Evolutionary conservation across 2,797 vertebrate genomes (phyloP).

Genomic region (Sternotherus odoratus): DNA sequence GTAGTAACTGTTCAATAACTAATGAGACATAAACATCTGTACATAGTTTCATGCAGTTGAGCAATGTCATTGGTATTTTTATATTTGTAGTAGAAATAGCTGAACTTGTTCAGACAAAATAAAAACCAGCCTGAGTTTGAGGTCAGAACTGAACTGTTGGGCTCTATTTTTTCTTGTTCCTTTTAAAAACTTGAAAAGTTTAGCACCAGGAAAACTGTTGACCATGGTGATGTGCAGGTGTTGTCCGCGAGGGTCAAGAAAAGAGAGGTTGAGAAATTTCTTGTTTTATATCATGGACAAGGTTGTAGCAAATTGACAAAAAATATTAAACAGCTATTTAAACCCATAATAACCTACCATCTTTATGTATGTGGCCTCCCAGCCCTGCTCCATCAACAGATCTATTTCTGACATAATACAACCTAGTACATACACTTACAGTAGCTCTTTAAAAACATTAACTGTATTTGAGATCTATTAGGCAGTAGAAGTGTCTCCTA

Average conservation of each 20-base stretch:
- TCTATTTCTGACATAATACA: not conserved
- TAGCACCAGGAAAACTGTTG: conserved; percentile 20
- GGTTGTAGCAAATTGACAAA: not conserved
- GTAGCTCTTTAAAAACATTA: not conserved
- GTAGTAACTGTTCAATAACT: not conserved
- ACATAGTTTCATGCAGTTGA: not conserved
- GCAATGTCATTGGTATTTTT: not conserved
- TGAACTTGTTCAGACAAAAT: not conserved
- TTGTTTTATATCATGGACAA: not conserved
- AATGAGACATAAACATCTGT: not conserved
- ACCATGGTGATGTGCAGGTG: conserved; percentile 29
- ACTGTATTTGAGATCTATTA: not conserved
- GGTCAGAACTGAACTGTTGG: not conserved
- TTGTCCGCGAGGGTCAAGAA: not conserved
- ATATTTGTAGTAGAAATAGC: not conserved
- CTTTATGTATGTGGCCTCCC: not conserved
- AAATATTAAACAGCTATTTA: not conserved
- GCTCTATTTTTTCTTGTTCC: not conserved
- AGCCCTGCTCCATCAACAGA: not conserved
- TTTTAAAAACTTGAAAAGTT: conserved; percentile 2
- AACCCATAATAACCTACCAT: not conserved
- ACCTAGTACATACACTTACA: accelerated
- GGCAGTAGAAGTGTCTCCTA: not conserved
- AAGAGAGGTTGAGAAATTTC: not conserved
- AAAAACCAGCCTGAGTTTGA: not conserved